Evolutionary conservation across 2,797 vertebrate species (phyloP), one percentile per base, ranked within the genome.

Genomic region (Octomys mimax): DNA sequence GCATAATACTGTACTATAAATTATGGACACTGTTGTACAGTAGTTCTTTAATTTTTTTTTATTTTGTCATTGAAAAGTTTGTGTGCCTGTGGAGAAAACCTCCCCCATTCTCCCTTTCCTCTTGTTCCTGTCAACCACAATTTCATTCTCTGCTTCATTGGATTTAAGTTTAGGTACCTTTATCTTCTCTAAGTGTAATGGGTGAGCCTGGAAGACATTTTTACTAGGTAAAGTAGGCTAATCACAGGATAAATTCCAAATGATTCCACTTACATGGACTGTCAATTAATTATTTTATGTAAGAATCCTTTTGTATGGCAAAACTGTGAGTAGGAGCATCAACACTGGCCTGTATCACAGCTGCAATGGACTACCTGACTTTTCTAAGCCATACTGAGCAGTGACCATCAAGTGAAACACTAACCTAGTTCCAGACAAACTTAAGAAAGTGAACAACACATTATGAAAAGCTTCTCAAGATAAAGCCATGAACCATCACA

Each of bases 401-500:
- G 33, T 46, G 12, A 75, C 26, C 16, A 33, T 46, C 36, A 87
- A 9, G 9, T 12, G n/a, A 77, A 91, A 96, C 36, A 68, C 71
- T 54, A 92, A 66, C 46, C 46, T 39, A 46, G 84, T 61, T 77
- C 59, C 18, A 68, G 33, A 81, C 4, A 68, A 75, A 86, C 49
- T 81, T 18, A 80, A 57, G 9, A 42, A 80, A 73, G 36, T 59
- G 11, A 73, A 31, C 14, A 39, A 16, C 5, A 82, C 75, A 33
- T 59, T 49, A 61, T 57, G 28, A 22, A 95, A 77, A 95, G 21
- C 14, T 75, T 46, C 14, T 92, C 82, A 93, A 87, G 59, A 79
- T 1, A 31, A 71, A 95, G 81, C 64, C n/a, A 89, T 8, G 39
- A 59, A 54, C 4, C 8, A 54, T 21, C 64, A 80, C 5, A 21